Evolutionary conservation across 2,113 vertebrate genomes (phyloP).

Genomic region (Halcyon senegalensis): DNA sequence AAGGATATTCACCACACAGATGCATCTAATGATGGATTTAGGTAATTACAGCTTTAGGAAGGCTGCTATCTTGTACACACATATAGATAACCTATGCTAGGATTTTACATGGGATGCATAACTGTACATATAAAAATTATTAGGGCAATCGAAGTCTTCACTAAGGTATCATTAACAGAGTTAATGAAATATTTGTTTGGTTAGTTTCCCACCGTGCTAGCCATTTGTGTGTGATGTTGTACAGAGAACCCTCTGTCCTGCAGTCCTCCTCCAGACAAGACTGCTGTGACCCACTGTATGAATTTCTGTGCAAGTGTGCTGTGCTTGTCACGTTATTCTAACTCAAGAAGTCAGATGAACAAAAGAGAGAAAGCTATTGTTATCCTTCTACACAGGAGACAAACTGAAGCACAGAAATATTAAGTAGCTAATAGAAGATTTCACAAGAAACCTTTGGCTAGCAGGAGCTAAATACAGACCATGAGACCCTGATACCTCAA

Average conservation of each 20-base stretch:
- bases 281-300: neutral
- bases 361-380: neutral
- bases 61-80: neutral
- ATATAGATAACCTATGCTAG: neutral
- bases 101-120: neutral
- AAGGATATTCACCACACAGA: neutral
- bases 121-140: neutral
- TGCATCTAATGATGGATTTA: neutral
- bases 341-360: neutral
- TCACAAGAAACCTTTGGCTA: neutral
- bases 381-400: neutral
- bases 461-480: neutral
- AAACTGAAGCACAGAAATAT: neutral
- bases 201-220: neutral
- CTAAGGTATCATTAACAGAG: neutral
- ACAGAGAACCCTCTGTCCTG: neutral
- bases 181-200: neutral
- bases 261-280: neutral
- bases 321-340: neutral
- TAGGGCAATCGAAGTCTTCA: neutral
- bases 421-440: neutral
- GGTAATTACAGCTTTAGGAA: neutral
- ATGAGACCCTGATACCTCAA: fast-evolving
- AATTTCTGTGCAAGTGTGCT: neutral
- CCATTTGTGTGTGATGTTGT: fast-evolving